Conservation (phyloP, 2,888 invertebrate species). For the Falcaria lacertinaria region DNA sequence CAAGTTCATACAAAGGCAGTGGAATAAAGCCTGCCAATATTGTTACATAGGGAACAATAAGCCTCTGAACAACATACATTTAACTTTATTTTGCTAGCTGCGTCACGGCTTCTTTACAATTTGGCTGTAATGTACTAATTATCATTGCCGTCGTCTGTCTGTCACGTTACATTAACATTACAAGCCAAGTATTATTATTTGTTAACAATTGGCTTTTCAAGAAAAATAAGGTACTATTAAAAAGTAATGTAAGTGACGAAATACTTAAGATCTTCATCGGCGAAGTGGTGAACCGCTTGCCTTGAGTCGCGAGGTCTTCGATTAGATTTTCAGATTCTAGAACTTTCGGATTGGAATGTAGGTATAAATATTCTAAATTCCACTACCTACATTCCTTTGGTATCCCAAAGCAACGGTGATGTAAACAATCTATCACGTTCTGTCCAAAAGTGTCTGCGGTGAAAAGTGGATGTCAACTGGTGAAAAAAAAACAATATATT, state of each 20-base stretch:
- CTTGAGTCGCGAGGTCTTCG: too few species aligned
- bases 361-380: too few species aligned
- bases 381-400: too few species aligned
- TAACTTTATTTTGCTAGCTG: not conserved
- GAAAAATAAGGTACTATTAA: not conserved
- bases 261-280: too few species aligned
- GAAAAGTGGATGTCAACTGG: too few species aligned
- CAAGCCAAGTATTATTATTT: not conserved
- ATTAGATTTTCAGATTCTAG: too few species aligned
- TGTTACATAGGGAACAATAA: not conserved
- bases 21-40: not conserved
- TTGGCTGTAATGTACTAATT: not conserved
- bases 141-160: not conserved
- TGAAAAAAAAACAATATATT: too few species aligned
- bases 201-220: not conserved
- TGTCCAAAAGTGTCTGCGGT: too few species aligned
- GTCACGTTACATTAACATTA: not conserved
- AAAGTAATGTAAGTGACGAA: not conserved
- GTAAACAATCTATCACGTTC: too few species aligned
- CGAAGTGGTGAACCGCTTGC: too few species aligned
- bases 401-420: too few species aligned
- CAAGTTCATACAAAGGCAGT: not conserved
- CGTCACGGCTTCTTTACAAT: not conserved
- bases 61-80: not conserved
- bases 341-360: too few species aligned